Base-by-base conservation (phyloP, 2,113 vertebrate species). In the Urocitellus parryii region DNA sequence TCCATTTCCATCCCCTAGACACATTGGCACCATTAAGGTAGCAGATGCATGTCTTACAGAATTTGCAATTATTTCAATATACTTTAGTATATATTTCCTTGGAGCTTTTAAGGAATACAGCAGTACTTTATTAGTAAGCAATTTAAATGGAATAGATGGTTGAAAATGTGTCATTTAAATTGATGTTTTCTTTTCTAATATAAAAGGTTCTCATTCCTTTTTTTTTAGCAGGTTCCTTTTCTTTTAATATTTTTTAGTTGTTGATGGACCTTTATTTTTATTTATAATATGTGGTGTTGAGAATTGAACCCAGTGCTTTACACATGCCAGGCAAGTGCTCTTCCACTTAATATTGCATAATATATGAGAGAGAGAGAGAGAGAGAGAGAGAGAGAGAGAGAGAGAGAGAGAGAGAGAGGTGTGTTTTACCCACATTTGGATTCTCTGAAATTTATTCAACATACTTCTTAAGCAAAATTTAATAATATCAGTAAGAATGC, bases 1-100 rank as follows among this genome's bases (percentile, higher is more conserved):
- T 1, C 58, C 0, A n/a, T 14, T 17, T 3, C 2, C 3, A 8
- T 9, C 0, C 6, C 4, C 1, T 29, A 78, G 17, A 80, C 10
- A 86, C 8, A 63, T 9, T 79, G 53, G 25, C 10, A 58, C 17
- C 7, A 32, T 53, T 37, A 51, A 53, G 11, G 4, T 80, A 25
- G 51, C 32, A 74, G 11, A n/a, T 5, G 3, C 4, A 25, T 67
- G 17, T 0, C 14, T 77, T 82, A 17, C 8, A 48, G 20, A 16
- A 63, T 53, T 77, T 65, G 5, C 10, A 32, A 18, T 80, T 42
- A 13, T 65, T 37, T 8, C 2, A 61, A 5, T 90, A 34, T 53
- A 24, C 51, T 13, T 90, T 83, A 67, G 65, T 67, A 4, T 72
- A 2, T 29, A 5, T 61, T 8, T 48, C 63, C 25, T 83, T 29